Conservation (phyloP, 2,113 vertebrate species). For the Lepus europaeus region DNA sequence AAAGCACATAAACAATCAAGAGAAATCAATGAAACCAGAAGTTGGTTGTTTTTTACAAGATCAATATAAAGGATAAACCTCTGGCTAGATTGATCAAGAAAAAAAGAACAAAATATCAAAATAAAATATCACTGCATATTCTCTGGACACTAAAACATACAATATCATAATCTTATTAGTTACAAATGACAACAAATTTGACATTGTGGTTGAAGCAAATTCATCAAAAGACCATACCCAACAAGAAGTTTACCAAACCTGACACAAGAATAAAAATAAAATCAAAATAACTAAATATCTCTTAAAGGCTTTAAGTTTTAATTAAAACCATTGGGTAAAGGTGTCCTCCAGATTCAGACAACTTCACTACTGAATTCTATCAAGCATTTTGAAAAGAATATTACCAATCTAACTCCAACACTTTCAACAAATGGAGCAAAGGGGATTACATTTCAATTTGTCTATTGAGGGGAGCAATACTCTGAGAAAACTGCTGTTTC, state of each 20-base stretch:
- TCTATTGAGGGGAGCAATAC: neutral
- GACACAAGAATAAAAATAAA: neutral
- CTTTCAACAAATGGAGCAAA: neutral
- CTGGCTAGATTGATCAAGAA: neutral
- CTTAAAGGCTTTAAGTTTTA: neutral
- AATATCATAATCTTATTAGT: neutral
- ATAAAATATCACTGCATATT: neutral
- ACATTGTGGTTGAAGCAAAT: neutral
- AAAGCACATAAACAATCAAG: conserved; percentile 30
- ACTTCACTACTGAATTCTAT: neutral
- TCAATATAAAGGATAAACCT: conserved; percentile 16
- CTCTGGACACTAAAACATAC: neutral
- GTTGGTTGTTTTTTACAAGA: conserved; percentile 13
- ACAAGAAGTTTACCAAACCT: neutral
- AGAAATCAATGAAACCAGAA: conserved; percentile 43
- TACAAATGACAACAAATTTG: neutral
- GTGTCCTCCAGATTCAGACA: neutral
- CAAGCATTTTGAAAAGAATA: neutral
- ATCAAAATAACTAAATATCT: neutral
- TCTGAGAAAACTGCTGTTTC: neutral
- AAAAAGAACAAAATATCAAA: conserved; percentile 17
- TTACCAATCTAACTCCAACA: neutral
- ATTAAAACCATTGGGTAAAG: neutral
- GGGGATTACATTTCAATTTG: neutral
- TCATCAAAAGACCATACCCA: neutral